Evolutionary conservation across 2,113 vertebrate species (phyloP).

Genomic region (Platichthys flesus): DNA sequence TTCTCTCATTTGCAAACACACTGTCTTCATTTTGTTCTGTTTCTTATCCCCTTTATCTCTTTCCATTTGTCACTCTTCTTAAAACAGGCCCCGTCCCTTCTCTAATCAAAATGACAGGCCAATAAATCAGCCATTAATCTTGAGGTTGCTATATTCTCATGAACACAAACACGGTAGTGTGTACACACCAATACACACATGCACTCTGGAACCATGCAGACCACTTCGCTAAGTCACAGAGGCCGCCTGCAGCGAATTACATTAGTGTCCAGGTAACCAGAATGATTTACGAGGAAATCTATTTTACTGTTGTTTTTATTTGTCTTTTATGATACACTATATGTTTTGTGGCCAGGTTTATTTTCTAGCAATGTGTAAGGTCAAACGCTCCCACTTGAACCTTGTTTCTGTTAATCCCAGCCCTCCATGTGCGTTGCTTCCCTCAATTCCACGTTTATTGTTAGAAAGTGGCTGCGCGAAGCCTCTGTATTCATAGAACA

Average conservation of each 20-base stretch:
- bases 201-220: constrained; percentile 12
- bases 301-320: constrained; percentile 77
- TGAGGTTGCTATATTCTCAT: constrained; percentile 44
- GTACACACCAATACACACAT: constrained; percentile 21
- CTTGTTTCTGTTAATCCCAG: constrained; percentile 37
- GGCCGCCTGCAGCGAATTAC: constrained; percentile 60
- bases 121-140: constrained; percentile 71
- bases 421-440: neutral
- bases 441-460: neutral
- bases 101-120: constrained; percentile 63
- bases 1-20: neutral
- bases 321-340: constrained; percentile 71
- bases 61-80: constrained; percentile 35
- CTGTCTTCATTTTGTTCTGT: constrained; percentile 4
- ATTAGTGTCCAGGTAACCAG: constrained; percentile 65
- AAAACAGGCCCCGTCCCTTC: constrained; percentile 45
- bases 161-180: constrained; percentile 37
- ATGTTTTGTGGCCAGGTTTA: constrained; percentile 70
- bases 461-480: constrained; percentile 11
- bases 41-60: constrained; percentile 11
- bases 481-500: constrained; percentile 34
- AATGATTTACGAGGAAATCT: constrained; percentile 77
- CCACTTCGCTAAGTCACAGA: constrained; percentile 48
- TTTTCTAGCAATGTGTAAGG: constrained; percentile 65
- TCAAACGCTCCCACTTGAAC: constrained; percentile 65